Evolutionary conservation across 2,113 vertebrate species (phyloP).

Genomic region (Tiliqua scincoides): DNA sequence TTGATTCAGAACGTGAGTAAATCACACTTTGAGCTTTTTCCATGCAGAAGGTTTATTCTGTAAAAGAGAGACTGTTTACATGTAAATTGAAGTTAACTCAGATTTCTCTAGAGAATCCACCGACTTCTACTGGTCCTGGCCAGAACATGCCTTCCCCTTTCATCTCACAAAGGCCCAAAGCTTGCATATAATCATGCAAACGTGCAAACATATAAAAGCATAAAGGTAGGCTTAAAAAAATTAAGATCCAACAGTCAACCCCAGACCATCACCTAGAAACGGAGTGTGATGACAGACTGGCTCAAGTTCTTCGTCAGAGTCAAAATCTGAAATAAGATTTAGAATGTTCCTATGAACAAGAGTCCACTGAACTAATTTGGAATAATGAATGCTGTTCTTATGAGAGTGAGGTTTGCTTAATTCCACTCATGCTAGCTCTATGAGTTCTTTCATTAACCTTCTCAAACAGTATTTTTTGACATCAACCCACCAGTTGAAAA

Average conservation of each 20-base stretch:
- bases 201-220: slow-evolving; percentile 77
- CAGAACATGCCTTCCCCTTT: slow-evolving; percentile 69
- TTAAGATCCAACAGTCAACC: slow-evolving; percentile 58
- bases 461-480: slow-evolving; percentile 42
- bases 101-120: slow-evolving; percentile 52
- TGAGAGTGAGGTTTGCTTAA: slow-evolving; percentile 34
- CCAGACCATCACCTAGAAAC: slow-evolving; percentile 81
- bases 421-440: slow-evolving; percentile 52
- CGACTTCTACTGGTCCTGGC: slow-evolving; percentile 29
- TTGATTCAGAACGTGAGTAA: slow-evolving; percentile 64
- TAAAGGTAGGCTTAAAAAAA: slow-evolving; percentile 63
- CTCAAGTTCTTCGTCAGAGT: slow-evolving; percentile 81
- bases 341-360: slow-evolving; percentile 77
- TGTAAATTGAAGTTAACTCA: slow-evolving; percentile 44
- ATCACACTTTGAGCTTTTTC: slow-evolving; percentile 55
- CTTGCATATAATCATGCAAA: slow-evolving; percentile 75
- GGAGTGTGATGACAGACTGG: slow-evolving; percentile 77
- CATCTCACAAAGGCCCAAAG: slow-evolving; percentile 50
- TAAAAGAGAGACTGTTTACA: slow-evolving; percentile 45
- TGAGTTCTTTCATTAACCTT: slow-evolving; percentile 60
- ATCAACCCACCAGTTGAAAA: background rate
- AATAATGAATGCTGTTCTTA: slow-evolving; percentile 62
- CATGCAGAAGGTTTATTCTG: slow-evolving; percentile 46
- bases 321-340: slow-evolving; percentile 85
- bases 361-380: slow-evolving; percentile 46